Evolutionary conservation across 1,140 invertebrate genomes (phyloP), one percentile per base, ranked within the genome.

Genomic region (Acarapis woodi): DNA sequence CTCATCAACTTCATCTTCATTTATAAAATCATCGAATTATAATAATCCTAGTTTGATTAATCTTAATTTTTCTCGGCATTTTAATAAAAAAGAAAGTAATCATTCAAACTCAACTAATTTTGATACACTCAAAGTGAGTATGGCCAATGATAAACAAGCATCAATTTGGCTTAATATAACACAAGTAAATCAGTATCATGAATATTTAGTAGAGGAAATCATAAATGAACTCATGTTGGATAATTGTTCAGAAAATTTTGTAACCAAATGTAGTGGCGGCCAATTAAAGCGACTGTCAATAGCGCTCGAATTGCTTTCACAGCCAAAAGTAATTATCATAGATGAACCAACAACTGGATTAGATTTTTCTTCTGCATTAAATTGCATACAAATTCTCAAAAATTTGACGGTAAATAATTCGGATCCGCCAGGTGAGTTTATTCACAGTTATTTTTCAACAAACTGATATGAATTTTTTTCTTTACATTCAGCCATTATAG

Each of bases 271-370:
- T 28, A 43, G 41, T 16, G 85, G 85, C 4, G 87, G 87, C 0
- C 82, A 93, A 57, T 63, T 74, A 37, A 93, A 90, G 53, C 64
- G 85, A 34, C 57, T 93, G 29, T 82, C 82, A 2, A 85, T 93
- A 45, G 83, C 85, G 12, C 58, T 88, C 37, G 85, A 93, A 58
- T 57, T 94, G 33, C 67, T 93, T 8, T 38, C 40, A 9, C 37
- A 38, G 20, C 42, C 42, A 2, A 37, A 41, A 29, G 38, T 44
- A 32, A 49, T 79, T 9, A 77, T 77, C 50, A 73, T 72, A 46
- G 74, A 79, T 51, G 74, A 78, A 48, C 73, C 73, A 6, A 78
- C 73, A 1, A 73, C 73, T 0, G 74, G 76, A 0, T 50, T 83
- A 12, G 77, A 83, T 49, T 77, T 78, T 21, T 2, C n/a, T 2